Evolutionary conservation across 2,797 vertebrate genomes (phyloP), one percentile per base, ranked within the genome.

Genomic region (Gymnocypris eckloni): DNA sequence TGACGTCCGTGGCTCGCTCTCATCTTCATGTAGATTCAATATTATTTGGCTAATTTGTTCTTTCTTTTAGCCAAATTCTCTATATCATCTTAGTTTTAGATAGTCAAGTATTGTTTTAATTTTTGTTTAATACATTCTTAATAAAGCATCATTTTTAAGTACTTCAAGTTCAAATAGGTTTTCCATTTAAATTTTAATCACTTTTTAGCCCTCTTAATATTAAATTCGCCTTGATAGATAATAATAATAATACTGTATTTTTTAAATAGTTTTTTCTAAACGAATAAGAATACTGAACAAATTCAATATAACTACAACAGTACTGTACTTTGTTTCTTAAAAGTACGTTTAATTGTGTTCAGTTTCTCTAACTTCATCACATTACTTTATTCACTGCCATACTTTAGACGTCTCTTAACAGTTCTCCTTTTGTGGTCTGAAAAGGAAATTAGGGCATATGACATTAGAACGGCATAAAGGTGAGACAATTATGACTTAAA

Each of bases 1-100:
- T 90, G 89, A 92, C 90, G 91, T 81, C 54, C 0, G 54, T 10
- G 18, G 1, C 7, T 16, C 4, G 20, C 11, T 3, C 1, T 41
- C 4, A n/a, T 20, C 18, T 13, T 20, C 50, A 12, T 37, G 48
- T 66, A 22, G 25, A 50, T 25, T 11, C 12, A 25, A 64, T 18
- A 8, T 20, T 69, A 22, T 69, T 18, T 69, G 0, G 5, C 6
- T 66, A 9, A 37, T 67, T 67, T 18, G 66, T 39, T 37, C 1
- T 16, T 64, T 64, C 59, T 25, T 64, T 64, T 28, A 18, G 28
- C 2, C 2, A 66, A 25, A 16, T 18, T 37, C 16, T 37, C 0
- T 67, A 18, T 6, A 33, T 28, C 12, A 16, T 15, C 25, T 56
- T 8, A 25, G 56, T n/a, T 61, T n/a, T n/a, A 61, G 4, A n/a